These are phyloP conservation scores for Trachythela sp. DNA, from an alignment of 64 coral and sea anemone species.

Conservation along the genomic window DNA sequence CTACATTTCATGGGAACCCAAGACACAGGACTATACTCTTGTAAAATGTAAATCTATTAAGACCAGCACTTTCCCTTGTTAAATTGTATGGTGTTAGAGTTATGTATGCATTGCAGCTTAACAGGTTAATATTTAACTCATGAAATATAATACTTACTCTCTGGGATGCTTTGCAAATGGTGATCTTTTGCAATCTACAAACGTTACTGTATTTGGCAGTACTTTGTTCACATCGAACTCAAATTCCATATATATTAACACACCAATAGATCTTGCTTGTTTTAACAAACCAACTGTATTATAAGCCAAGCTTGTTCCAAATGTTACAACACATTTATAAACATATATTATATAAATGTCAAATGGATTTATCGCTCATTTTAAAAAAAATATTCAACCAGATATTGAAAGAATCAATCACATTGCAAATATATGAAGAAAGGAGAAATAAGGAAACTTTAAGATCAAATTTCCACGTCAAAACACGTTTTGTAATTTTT, in stretches of 20 bases:
- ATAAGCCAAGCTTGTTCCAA: background rate
- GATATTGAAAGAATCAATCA: background rate
- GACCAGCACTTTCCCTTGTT: no score
- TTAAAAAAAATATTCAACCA: background rate
- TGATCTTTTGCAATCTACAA: background rate
- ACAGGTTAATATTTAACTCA: background rate
- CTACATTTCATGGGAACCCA: no score
- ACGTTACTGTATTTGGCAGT: background rate
- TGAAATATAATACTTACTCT: constrained; percentile 3
- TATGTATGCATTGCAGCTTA: no score
- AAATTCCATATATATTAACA: background rate
- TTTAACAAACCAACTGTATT: no score
- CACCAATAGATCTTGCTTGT: background rate
- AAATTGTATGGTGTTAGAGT: no score
- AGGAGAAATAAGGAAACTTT: background rate
- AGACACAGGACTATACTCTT: no score
- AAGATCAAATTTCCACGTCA: background rate
- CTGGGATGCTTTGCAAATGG: background rate
- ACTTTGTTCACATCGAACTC: constrained; percentile 24
- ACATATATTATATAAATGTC: no score
- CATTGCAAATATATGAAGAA: background rate
- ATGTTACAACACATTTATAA: no score
- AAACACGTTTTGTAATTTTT: background rate
- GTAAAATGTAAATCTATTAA: no score
- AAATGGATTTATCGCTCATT: background rate